Evolutionary conservation across 2,113 vertebrate genomes (phyloP).

Genomic region (Atlantisia rogersi): DNA sequence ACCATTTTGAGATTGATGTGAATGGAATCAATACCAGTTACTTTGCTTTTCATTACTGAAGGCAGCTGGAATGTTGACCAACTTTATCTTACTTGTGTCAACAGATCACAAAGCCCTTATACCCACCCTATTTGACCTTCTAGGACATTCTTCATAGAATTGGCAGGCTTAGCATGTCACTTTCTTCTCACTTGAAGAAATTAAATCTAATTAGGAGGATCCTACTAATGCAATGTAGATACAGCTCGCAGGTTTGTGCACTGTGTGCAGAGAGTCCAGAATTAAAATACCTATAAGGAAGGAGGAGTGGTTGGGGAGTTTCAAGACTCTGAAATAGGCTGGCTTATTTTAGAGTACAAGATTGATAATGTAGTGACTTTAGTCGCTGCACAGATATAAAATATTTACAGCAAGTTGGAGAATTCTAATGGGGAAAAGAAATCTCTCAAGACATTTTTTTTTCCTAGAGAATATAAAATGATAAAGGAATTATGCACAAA

Average conservation of each 20-base stretch:
- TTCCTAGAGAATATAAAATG: neutral
- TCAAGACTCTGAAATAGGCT: neutral
- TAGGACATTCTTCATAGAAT: constrained; percentile 16
- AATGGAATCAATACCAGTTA: constrained; percentile 18
- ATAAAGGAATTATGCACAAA: neutral
- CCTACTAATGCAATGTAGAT: neutral
- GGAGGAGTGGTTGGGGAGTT: neutral
- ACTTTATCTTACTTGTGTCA: neutral
- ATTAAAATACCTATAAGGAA: constrained; percentile 4
- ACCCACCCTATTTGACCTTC: neutral
- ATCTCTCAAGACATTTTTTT: neutral
- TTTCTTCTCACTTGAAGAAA: constrained; percentile 35
- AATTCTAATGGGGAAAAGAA: neutral
- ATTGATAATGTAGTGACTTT: neutral
- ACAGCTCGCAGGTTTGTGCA: neutral
- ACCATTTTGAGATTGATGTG: constrained; percentile 18
- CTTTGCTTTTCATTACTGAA: constrained; percentile 55
- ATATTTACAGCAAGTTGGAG: neutral
- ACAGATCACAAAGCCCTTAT: neutral
- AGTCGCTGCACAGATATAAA: neutral
- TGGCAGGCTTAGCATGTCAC: constrained; percentile 2
- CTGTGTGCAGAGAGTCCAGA: neutral
- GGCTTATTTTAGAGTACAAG: neutral
- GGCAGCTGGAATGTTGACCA: constrained; percentile 30
- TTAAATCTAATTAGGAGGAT: constrained; percentile 37